Base-by-base conservation (phyloP, 2,888 invertebrate genomes). In the Aphrophora alni region DNA sequence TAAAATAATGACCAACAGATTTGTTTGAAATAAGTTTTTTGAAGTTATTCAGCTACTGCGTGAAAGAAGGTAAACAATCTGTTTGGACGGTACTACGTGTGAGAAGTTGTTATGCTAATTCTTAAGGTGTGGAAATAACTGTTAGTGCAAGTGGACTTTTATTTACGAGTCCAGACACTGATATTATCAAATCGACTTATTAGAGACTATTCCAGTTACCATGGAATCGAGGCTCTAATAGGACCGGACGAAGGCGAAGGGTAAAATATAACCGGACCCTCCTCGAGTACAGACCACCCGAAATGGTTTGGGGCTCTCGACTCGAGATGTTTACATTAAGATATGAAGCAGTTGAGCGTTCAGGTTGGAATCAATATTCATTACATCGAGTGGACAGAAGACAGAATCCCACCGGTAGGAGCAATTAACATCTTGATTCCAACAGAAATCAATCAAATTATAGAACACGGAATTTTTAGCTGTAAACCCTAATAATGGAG, bases 141-240 rank as follows among this genome's bases (percentile, higher is more conserved):
- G 12, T 59, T 59, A 59, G 59, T 21, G 21, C 59, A 59, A 59
- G 59, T 59, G 21, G 59, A 59, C 59, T 59, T 59, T 59, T 21
- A 59, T 59, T 59, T 59, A 59, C 59, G 59, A 59, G 59, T 21
- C 59, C 59, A 44, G 44, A 44, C 44, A 59, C 21, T 21, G 59
- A 59, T 59, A 59, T 59, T 59, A 59, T 59, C 59, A 59, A 59
- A n/a, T 59, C 59, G 59, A 59, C 59, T 59, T 59, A 59, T 59
- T 59, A 59, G 59, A 59, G 59, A 59, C 59, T 59, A 59, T 8
- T n/a, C 59, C 59, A 59, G 59, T 59, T 59, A 59, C 12, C 59
- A 59, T 10, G 59, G 59, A 21, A 59, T 14, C 44, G 44, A 14
- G 44, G 10, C 44, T 44, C 44, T 44, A 44, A 44, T 59, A 59